Percentiles rank a stretch among this genome's conserved stretches.
These are phyloP conservation scores for Dromius quadrimaculatus DNA, from an alignment of 2,888 invertebrate species.

Conservation along the genomic window DNA sequence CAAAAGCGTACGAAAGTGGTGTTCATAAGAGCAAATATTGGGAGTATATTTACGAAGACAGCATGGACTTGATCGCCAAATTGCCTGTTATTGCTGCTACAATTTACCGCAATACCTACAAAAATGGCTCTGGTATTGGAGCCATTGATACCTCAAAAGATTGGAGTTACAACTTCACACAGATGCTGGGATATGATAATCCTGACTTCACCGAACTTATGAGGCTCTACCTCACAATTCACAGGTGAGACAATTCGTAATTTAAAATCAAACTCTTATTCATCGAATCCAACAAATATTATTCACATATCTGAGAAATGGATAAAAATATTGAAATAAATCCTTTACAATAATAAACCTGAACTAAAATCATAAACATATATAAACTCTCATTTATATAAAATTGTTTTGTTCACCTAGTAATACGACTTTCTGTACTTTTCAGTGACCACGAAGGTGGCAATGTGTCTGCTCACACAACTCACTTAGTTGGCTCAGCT, in stretches of 20 bases:
- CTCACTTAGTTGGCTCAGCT: constrained; percentile 93
- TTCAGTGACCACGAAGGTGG: constrained; percentile 95
- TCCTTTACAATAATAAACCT: too few species aligned
- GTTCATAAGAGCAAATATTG: constrained; percentile 91
- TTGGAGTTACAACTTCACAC: constrained; percentile 92
- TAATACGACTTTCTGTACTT: too few species aligned
- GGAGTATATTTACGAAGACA: constrained; percentile 93
- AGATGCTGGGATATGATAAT: constrained; percentile 91
- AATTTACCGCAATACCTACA: constrained; percentile 90
- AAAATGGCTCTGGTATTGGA: constrained; percentile 87
- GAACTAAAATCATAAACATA: too few species aligned
- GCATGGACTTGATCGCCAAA: constrained; percentile 95
- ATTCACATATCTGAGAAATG: too few species aligned
- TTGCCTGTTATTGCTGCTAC: constrained; percentile 94
- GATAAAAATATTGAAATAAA: too few species aligned
- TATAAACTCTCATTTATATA: constrained; percentile 15
- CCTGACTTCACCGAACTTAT: constrained; percentile 89
- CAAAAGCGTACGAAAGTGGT: constrained; percentile 89
- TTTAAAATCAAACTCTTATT: neutral
- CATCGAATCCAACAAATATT: neutral
- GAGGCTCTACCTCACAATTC: constrained; percentile 93
- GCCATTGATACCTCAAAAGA: constrained; percentile 91
- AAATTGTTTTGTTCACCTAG: constrained; percentile 47
- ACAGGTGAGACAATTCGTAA: constrained; percentile 69
- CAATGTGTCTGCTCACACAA: constrained; percentile 95